Evolutionary conservation across 2,888 invertebrate genomes (phyloP).

Genomic region (Apodemia hepburni): DNA sequence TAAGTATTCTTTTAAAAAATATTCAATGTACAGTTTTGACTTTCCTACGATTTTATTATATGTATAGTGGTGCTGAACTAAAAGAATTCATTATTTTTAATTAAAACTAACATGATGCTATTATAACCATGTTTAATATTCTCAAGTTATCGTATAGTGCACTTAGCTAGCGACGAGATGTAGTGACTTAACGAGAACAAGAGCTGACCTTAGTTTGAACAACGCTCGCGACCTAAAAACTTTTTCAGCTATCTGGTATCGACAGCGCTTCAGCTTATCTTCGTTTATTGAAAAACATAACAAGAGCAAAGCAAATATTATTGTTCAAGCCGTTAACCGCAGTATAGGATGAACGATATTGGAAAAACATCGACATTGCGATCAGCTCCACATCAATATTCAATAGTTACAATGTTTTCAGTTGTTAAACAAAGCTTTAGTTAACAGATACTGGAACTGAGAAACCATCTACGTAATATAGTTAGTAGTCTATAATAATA

Average conservation of each 20-base stretch:
- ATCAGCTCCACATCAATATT: constrained; percentile 1
- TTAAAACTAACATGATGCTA: not conserved
- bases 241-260: constrained; percentile 56
- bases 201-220: constrained; percentile 46
- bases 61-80: too few species aligned
- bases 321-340: constrained; percentile 9
- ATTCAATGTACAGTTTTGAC: too few species aligned
- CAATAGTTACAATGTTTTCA: constrained; percentile 6
- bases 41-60: too few species aligned
- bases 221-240: constrained; percentile 64
- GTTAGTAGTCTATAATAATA: too few species aligned
- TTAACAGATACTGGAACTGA: not conserved
- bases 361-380: constrained; percentile 1
- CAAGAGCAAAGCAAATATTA: constrained; percentile 4
- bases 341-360: not conserved
- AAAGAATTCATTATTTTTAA: not conserved
- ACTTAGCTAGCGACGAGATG: constrained; percentile 44
- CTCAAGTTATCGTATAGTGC: constrained; percentile 34
- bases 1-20: too few species aligned
- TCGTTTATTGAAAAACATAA: constrained; percentile 37
- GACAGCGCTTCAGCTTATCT: constrained; percentile 55
- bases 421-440: not conserved
- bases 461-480: too few species aligned
- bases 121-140: constrained; percentile 32
- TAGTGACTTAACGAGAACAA: constrained; percentile 50